These are phyloP conservation scores for Gadus chalcogrammus DNA, from an alignment of 2,113 vertebrate genomes.

Conservation along the genomic window DNA sequence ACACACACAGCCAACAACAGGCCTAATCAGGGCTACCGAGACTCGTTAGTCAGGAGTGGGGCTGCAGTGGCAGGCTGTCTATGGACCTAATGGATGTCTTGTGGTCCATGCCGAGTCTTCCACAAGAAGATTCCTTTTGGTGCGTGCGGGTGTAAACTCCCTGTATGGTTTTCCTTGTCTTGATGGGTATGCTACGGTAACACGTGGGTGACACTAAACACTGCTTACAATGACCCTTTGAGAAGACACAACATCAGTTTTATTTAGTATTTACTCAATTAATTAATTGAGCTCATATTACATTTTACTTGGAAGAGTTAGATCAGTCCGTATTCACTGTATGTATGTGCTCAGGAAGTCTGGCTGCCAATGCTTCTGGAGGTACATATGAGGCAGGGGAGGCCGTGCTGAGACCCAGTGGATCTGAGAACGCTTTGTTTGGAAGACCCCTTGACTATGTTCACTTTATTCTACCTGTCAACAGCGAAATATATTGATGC, in stretches of 20 bases:
- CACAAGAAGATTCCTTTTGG: slow-evolving; percentile 12
- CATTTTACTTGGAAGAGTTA: no score
- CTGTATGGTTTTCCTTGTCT: neutral
- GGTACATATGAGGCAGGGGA: no score
- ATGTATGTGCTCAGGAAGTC: no score
- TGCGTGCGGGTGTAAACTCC: neutral
- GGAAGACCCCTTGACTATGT: slow-evolving; percentile 47
- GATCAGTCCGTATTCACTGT: no score
- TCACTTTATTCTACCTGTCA: slow-evolving; percentile 41
- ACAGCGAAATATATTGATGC: slow-evolving; percentile 68
- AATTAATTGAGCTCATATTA: no score
- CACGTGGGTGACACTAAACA: no score
- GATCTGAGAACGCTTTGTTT: slow-evolving; percentile 39
- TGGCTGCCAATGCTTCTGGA: no score
- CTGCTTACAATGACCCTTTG: no score
- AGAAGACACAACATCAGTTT: no score
- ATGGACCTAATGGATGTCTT: slow-evolving; percentile 20
- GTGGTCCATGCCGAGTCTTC: slow-evolving; percentile 17
- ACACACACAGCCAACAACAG: slow-evolving; percentile 20
- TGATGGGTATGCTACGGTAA: no score
- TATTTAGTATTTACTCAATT: no score
- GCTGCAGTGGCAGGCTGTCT: slow-evolving; percentile 25
- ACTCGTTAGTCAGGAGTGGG: slow-evolving; percentile 52
- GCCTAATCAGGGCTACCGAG: slow-evolving; percentile 62
- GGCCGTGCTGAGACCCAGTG: neutral